These are phyloP conservation scores for Urosaurus nigricauda DNA, from an alignment of 2,797 vertebrate species.

Conservation along the genomic window DNA sequence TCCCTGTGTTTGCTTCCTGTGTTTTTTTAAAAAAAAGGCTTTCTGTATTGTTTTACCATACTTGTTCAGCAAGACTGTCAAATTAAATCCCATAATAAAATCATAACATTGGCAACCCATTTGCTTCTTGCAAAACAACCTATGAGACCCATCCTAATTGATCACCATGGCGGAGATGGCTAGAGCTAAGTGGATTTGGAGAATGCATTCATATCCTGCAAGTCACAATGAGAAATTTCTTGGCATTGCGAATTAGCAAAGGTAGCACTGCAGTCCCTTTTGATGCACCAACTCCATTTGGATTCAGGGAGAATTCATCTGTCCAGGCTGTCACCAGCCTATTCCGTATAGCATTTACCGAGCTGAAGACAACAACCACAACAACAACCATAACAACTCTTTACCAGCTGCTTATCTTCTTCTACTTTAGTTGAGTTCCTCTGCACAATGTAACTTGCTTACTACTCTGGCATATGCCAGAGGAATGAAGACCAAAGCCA, in stretches of 20 bases:
- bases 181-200: not conserved
- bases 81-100: not conserved
- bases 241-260: not conserved
- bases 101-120: not conserved
- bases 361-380: slow-evolving; percentile 48
- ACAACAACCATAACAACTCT: too few species aligned
- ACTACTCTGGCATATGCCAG: not conserved
- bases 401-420: slow-evolving; percentile 52
- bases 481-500: not conserved
- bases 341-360: slow-evolving; percentile 52
- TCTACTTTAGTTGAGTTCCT: slow-evolving; percentile 35
- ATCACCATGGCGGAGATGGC: not conserved
- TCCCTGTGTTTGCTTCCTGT: not conserved
- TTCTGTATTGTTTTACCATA: not conserved
- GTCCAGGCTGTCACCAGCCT: slow-evolving; percentile 39
- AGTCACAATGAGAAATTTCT: not conserved
- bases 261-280: not conserved
- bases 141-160: not conserved
- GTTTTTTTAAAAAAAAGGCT: slow-evolving; percentile 4
- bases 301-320: slow-evolving; percentile 21
- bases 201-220: not conserved
- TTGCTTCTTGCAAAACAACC: not conserved
- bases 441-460: slow-evolving; percentile 16
- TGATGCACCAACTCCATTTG: not conserved
- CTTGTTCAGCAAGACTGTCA: not conserved